These are phyloP conservation scores for Crypturellus tataupa DNA, from an alignment of 2,797 vertebrate genomes.

Conservation along the genomic window DNA sequence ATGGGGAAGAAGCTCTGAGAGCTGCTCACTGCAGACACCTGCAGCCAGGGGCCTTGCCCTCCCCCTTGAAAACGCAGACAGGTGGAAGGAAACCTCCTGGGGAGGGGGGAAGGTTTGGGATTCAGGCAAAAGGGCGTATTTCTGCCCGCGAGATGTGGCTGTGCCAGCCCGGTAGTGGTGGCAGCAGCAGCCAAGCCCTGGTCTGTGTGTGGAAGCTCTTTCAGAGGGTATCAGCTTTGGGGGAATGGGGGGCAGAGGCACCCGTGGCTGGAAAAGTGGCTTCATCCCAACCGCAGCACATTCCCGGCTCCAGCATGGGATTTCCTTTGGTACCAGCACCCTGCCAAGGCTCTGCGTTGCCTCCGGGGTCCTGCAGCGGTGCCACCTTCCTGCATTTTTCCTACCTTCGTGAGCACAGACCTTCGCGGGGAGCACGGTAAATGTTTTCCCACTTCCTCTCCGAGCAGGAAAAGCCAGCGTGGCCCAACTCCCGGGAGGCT, in stretches of 20 bases:
- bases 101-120: background rate
- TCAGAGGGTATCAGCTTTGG: too few species aligned
- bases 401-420: background rate
- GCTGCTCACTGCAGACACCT: background rate
- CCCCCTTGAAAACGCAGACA: accelerated
- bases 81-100: background rate
- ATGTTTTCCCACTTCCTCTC: conserved; percentile 9
- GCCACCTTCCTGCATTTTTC: background rate
- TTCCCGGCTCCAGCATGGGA: too few species aligned
- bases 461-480: background rate
- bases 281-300: too few species aligned
- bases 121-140: background rate
- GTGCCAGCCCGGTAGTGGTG: background rate
- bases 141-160: background rate
- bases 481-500: too few species aligned
- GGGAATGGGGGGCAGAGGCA: too few species aligned
- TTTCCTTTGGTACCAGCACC: too few species aligned
- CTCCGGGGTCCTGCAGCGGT: too few species aligned
- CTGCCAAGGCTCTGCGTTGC: too few species aligned
- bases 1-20: background rate
- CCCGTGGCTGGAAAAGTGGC: too few species aligned
- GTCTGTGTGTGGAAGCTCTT: too few species aligned
- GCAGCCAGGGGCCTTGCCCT: background rate
- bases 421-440: background rate
- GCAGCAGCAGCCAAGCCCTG: too few species aligned